phyloP scores from a whole-genome alignment of 2,113 vertebrate genomes.

The Sprattus sprattus region DNA sequence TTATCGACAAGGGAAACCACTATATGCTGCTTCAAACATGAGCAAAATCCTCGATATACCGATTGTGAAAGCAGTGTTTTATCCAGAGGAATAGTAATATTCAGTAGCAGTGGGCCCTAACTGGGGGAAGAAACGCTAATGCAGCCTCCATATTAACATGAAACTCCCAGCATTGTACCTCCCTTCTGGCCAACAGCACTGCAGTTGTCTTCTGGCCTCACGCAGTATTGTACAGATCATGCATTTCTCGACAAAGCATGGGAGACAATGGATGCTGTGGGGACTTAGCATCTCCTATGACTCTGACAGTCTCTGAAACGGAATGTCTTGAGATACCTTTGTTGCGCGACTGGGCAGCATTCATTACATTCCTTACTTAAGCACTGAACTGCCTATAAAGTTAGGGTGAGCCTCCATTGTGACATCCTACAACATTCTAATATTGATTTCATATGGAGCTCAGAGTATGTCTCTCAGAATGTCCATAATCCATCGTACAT shows the following conservation, averaged over 20 bases:
- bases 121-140: not conserved
- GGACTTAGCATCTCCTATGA: not conserved
- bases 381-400: not conserved
- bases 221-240: not conserved
- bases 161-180: not conserved
- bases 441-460: not conserved
- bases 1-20: not conserved
- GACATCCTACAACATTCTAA: not conserved
- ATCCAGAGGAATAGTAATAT: not conserved
- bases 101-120: not conserved
- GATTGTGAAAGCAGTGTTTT: not conserved
- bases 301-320: not conserved
- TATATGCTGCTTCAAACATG: not conserved
- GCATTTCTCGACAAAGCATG: not conserved
- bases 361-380: not conserved
- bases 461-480: not conserved
- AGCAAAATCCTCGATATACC: not conserved
- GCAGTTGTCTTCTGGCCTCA: not conserved
- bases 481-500: not conserved
- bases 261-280: not conserved
- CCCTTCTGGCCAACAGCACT: not conserved
- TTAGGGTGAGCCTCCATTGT: not conserved
- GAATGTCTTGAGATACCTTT: not conserved
- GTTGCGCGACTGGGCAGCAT: not conserved
- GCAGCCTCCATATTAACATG: not conserved